These are phyloP conservation scores for Eupithecia dodoneata DNA, from an alignment of 2,888 invertebrate species.

Conservation along the genomic window DNA sequence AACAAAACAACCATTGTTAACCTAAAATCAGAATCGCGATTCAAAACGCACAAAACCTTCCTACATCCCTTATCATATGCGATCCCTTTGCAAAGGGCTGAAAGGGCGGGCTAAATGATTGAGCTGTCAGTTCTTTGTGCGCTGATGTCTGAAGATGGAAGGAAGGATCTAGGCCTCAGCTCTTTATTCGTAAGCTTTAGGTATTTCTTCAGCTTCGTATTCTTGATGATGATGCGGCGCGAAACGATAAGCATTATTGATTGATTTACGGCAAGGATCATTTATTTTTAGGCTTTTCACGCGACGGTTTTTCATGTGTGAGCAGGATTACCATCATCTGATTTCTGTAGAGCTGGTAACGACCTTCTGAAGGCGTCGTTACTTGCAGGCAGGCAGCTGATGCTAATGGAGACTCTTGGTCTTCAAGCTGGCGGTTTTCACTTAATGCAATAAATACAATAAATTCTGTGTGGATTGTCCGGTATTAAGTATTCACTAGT, in stretches of 20 bases:
- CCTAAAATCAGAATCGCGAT: not conserved
- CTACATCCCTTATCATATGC: conserved; percentile 2
- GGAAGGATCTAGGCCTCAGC: not conserved
- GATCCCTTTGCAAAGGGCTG: not conserved
- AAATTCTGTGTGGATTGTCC: too few species aligned
- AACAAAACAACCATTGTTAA: conserved; percentile 5
- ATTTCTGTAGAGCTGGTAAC: not conserved
- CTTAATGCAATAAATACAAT: too few species aligned
- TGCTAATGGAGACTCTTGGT: not conserved
- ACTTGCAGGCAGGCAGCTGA: not conserved
- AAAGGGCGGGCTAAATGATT: conserved; percentile 3
- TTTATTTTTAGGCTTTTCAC: too few species aligned
- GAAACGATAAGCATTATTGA: not conserved
- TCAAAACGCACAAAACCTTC: conserved; percentile 2
- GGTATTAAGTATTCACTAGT: too few species aligned
- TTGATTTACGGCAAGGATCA: too few species aligned
- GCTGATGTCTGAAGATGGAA: not conserved
- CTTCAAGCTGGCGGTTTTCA: not conserved
- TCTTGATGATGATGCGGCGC: not conserved
- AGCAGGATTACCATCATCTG: not conserved
- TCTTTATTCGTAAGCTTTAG: not conserved
- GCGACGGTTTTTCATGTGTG: too few species aligned
- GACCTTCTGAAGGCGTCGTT: not conserved
- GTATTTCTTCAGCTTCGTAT: not conserved
- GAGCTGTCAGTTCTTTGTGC: conserved; percentile 2